Evolutionary conservation across 2,797 vertebrate species (phyloP).

Genomic region (Thripadectes ignobilis): DNA sequence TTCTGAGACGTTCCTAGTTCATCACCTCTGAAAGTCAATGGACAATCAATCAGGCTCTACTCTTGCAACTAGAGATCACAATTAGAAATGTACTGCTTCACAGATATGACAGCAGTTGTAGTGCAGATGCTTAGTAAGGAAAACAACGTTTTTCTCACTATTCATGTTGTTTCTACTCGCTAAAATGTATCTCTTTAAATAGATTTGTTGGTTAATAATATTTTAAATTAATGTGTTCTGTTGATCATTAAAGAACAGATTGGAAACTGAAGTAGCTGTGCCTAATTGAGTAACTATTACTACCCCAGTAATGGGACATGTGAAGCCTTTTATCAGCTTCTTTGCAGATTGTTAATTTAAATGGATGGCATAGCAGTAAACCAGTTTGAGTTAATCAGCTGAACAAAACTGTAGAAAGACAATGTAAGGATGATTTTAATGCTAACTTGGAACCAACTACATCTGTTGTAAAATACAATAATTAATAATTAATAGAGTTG

Average conservation of each 20-base stretch:
- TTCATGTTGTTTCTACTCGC: not conserved
- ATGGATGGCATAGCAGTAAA: constrained; percentile 28
- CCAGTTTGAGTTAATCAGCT: constrained; percentile 51
- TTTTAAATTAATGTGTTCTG: constrained; percentile 6
- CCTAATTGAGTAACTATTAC: constrained; percentile 56
- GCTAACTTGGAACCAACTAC: not conserved
- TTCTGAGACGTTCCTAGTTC: not conserved
- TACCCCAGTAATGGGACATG: not conserved
- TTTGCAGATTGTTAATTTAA: constrained; percentile 62
- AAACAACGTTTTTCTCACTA: not conserved
- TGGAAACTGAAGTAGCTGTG: constrained; percentile 19
- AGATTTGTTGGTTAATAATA: constrained; percentile 1
- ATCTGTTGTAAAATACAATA: not conserved
- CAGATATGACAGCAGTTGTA: not conserved
- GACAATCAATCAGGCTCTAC: not conserved
- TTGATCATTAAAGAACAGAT: constrained; percentile 25
- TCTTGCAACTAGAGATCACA: not conserved
- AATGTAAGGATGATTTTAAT: not conserved
- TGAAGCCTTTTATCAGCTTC: constrained; percentile 42
- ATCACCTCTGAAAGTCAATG: not conserved
- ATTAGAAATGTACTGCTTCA: not conserved
- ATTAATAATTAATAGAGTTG: constrained; percentile 37
- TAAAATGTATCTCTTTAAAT: not conserved
- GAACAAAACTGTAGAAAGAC: constrained; percentile 24
- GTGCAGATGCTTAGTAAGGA: not conserved